phyloP scores from a whole-genome alignment of 2,888 invertebrate genomes.

The Phlogophora meticulosa region DNA sequence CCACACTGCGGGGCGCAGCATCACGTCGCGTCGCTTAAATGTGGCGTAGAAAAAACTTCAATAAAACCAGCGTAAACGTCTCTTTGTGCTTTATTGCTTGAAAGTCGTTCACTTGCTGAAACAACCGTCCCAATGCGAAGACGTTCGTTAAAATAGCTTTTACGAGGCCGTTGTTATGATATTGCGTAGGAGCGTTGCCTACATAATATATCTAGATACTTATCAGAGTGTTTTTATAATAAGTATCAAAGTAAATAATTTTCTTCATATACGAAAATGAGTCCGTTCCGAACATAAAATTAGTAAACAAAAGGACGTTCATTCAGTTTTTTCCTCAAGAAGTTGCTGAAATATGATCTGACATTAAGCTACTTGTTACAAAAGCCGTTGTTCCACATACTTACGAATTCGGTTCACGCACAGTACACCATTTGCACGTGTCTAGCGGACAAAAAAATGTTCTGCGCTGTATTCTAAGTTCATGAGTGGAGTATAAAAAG shows the following conservation, averaged over 20 bases:
- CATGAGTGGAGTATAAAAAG: constrained; percentile 70
- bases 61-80: constrained; percentile 81
- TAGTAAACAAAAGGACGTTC: constrained; percentile 2
- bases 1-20: constrained; percentile 61
- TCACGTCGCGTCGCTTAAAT: constrained; percentile 78
- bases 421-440: constrained; percentile 63
- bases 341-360: constrained; percentile 56
- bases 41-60: constrained; percentile 83
- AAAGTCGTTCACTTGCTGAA: constrained; percentile 80
- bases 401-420: constrained; percentile 71
- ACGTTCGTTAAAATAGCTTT: constrained; percentile 78
- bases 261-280: constrained; percentile 13
- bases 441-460: constrained; percentile 68
- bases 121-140: constrained; percentile 75
- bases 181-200: constrained; percentile 62
- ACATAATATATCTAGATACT: constrained; percentile 48
- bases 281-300: constrained; percentile 18
- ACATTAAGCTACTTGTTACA: constrained; percentile 53
- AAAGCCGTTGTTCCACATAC: constrained; percentile 57
- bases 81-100: constrained; percentile 84
- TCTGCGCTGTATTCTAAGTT: constrained; percentile 69
- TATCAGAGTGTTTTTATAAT: constrained; percentile 32
- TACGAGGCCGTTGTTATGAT: constrained; percentile 71
- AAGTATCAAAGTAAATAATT: constrained; percentile 34
- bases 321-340: constrained; percentile 33